Evolutionary conservation across 2,797 vertebrate species (phyloP).

Genomic region (Tragelaphus eurycerus): DNA sequence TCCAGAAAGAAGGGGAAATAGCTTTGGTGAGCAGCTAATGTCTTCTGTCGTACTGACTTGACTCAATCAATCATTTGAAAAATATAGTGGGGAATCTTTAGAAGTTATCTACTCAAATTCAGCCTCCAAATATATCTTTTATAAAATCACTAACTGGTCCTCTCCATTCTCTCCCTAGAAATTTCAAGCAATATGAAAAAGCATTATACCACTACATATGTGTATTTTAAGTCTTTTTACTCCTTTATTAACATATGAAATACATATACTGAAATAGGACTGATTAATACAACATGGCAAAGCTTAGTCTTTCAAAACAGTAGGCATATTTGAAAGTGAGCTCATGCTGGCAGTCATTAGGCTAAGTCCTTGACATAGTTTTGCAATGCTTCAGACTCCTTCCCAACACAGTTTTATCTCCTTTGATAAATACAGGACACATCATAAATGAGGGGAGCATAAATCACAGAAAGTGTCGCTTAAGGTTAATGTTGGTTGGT

Average conservation of each 20-base stretch:
- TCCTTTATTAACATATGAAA: background rate
- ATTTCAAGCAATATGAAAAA: slow-evolving; percentile 24
- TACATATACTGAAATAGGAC: background rate
- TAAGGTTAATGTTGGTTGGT: accelerated
- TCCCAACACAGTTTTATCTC: background rate
- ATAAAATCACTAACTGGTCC: background rate
- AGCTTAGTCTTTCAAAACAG: background rate
- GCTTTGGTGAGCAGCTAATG: background rate
- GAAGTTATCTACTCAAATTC: background rate
- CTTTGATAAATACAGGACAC: slow-evolving; percentile 33
- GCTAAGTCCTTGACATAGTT: background rate
- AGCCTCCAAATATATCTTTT: background rate
- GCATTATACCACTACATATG: background rate
- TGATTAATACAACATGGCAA: background rate
- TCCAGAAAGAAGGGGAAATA: background rate
- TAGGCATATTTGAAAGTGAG: background rate
- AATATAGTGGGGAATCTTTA: background rate
- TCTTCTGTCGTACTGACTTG: background rate
- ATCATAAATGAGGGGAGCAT: background rate
- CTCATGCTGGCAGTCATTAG: background rate
- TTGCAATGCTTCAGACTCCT: background rate
- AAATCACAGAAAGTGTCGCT: background rate
- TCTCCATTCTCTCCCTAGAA: background rate
- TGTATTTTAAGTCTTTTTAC: background rate
- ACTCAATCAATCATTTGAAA: slow-evolving; percentile 6